Evolutionary conservation across 2,888 invertebrate genomes (phyloP), one percentile per base, ranked within the genome.

Genomic region (Carabus problematicus): DNA sequence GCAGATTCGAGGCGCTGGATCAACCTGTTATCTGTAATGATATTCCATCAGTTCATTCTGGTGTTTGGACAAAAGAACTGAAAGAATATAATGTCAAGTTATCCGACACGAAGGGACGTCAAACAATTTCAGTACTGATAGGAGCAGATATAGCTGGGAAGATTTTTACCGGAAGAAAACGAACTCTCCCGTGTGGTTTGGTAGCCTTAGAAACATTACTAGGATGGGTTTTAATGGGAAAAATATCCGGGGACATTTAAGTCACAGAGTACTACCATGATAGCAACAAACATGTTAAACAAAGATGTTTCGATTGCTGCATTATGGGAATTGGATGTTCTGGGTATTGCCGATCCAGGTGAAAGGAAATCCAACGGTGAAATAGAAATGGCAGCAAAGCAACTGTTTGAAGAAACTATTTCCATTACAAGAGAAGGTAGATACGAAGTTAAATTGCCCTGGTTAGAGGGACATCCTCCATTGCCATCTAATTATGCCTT

Each of bases 361-460:
- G 73, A 75, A 61, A 75, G 60, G 11, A 72, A 72, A 58, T 58
- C 73, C 8, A 73, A 70, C 59, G 63, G 73, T 19, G 71, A 71
- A 47, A 70, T 63, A 4, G 74, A 75, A 41, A 39, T 68, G 43
- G 71, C 70, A 7, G 74, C 76, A 0, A 74, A 70, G 66, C 62
- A 75, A 3, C 64, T 74, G 55, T 79, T 79, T 72, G 14, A 71
- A 9, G 70, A 75, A 29, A 79, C 77, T 0, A 74, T 78, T 2
- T 60, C 7, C 0, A 52, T 74, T 0, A 74, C 76, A 42, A 49
- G 70, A 3, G 73, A 76, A 11, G 75, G 76, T 4, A 72, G 78
- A 1, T 80, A 78, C 71, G 76, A 76, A 63, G 76, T 79, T 1
- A 49, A 67, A 18, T 70, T 79, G 9, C 78, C 79, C 8, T 78